phyloP scores from a whole-genome alignment of 1,140 invertebrate species.

The Ceratoteleas bidentatus region DNA sequence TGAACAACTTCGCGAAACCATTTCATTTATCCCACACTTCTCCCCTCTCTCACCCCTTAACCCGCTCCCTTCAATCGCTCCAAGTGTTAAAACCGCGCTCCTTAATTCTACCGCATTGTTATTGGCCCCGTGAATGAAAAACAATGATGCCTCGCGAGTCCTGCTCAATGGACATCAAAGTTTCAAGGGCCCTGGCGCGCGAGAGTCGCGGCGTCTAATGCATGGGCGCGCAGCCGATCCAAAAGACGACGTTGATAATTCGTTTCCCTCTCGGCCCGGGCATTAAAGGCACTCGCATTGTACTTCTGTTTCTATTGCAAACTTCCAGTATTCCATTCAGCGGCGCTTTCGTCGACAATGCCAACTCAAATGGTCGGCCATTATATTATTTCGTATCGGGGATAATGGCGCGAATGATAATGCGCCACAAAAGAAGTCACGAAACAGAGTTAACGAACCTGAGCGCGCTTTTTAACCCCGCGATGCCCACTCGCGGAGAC shows the following conservation, averaged over 20 bases:
- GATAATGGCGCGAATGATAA: constrained; percentile 50
- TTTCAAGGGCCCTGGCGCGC: constrained; percentile 43
- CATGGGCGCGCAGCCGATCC: constrained; percentile 48
- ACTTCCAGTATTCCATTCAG: constrained; percentile 64
- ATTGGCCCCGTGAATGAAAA: constrained; percentile 43
- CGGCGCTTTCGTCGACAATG: constrained; percentile 63
- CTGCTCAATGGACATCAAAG: constrained; percentile 32
- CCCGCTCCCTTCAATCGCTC: constrained; percentile 2
- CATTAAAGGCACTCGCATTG: constrained; percentile 62
- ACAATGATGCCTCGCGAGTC: constrained; percentile 58
- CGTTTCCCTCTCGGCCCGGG: constrained; percentile 58
- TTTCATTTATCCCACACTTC: too few species aligned
- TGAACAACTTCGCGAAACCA: too few species aligned
- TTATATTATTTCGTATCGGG: constrained; percentile 46
- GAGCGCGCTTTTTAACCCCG: constrained; percentile 1
- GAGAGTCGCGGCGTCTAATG: constrained; percentile 46
- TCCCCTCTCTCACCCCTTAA: too few species aligned
- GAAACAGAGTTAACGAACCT: constrained; percentile 19
- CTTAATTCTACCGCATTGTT: constrained; percentile 37
- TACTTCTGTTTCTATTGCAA: constrained; percentile 62
- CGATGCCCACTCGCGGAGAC: not conserved
- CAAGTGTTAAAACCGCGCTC: constrained; percentile 17
- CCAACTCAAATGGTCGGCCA: constrained; percentile 54
- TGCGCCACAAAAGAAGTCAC: constrained; percentile 38
- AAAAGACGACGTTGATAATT: constrained; percentile 62